These are phyloP conservation scores for Cynopterus sphinx DNA, from an alignment of 2,797 vertebrate genomes.

Conservation along the genomic window DNA sequence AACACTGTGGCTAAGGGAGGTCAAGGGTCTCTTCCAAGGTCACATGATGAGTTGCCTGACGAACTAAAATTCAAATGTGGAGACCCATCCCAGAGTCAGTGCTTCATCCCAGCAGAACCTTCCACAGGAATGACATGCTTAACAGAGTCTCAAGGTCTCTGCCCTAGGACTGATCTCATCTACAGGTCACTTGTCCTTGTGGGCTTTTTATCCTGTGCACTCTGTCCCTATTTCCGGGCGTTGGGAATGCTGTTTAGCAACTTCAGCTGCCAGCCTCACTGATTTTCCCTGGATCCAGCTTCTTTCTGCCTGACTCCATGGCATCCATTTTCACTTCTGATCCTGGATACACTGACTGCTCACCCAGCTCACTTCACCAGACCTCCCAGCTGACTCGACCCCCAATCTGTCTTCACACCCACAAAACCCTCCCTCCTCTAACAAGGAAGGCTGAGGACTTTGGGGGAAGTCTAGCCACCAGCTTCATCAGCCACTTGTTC, in stretches of 20 bases:
- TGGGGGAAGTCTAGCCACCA: neutral
- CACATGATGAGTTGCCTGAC: neutral
- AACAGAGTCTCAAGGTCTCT: neutral
- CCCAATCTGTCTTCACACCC: neutral
- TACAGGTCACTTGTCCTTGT: neutral
- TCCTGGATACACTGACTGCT: neutral
- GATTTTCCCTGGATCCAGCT: neutral
- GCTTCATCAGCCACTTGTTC: neutral
- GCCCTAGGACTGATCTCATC: neutral
- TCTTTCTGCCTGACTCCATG: neutral
- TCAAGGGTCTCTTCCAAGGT: neutral
- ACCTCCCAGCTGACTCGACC: neutral
- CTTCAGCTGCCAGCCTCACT: neutral
- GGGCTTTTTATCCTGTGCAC: neutral
- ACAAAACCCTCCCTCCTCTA: neutral
- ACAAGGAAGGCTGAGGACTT: neutral
- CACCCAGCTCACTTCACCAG: neutral
- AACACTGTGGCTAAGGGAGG: neutral
- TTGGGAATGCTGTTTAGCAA: neutral
- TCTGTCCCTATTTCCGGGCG: neutral
- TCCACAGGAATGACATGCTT: fast-evolving
- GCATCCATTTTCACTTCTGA: fast-evolving
- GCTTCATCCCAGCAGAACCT: neutral
- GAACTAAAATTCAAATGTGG: neutral
- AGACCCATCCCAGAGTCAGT: neutral